Evolutionary conservation across 2,888 invertebrate genomes (phyloP).

Genomic region (Drosophila lutescens): DNA sequence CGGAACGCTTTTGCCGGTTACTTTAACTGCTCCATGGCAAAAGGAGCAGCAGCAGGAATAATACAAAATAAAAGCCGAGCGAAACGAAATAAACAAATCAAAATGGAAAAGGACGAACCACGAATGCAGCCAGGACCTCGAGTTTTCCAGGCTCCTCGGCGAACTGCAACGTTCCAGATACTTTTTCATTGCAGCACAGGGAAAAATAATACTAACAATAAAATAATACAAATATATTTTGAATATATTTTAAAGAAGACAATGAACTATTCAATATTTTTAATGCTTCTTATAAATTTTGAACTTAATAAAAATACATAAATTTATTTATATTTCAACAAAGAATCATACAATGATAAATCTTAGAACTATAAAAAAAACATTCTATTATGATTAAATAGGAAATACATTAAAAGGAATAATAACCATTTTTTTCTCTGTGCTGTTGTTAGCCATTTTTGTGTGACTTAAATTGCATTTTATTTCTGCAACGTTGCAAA

Average conservation of each 20-base stretch:
- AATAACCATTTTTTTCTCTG: conserved; percentile 14
- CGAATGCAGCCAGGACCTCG: conserved; percentile 40
- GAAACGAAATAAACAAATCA: conserved; percentile 48
- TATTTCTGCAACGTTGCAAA: conserved; percentile 80
- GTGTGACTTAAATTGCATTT: conserved; percentile 78
- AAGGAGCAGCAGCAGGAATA: conserved; percentile 18
- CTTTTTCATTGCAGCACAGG: conserved; percentile 28
- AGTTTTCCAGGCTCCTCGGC: conserved; percentile 38
- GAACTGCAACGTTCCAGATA: conserved; percentile 54
- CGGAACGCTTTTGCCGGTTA: conserved; percentile 49
- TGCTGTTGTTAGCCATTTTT: conserved; percentile 68
- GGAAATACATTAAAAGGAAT: background rate
- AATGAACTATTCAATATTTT: no score
- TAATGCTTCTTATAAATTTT: no score
- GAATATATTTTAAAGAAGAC: background rate
- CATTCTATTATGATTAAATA: background rate
- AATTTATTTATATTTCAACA: no score
- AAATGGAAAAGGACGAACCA: conserved; percentile 38
- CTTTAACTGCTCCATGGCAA: conserved; percentile 59
- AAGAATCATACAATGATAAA: no score
- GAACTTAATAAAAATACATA: no score
- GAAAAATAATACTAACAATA: background rate
- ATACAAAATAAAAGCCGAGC: conserved; percentile 44
- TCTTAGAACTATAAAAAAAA: background rate
- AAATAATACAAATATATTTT: background rate